These are phyloP conservation scores for Psilopogon haemacephalus DNA, from an alignment of 2,113 vertebrate genomes.

Conservation along the genomic window DNA sequence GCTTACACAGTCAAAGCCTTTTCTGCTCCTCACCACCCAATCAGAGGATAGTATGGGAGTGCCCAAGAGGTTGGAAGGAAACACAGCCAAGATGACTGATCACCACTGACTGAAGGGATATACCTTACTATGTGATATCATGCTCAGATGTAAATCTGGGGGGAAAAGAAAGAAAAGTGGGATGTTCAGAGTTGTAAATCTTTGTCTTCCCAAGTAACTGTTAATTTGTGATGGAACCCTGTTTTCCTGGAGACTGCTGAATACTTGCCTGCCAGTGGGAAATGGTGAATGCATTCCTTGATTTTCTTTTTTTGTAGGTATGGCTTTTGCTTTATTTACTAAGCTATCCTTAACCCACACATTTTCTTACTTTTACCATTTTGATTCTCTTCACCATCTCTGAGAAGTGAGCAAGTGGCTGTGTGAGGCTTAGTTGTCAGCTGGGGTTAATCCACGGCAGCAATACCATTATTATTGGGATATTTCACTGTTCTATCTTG, in stretches of 20 bases:
- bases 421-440: not conserved
- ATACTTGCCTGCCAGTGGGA: not conserved
- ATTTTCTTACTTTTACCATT: not conserved
- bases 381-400: not conserved
- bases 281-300: not conserved
- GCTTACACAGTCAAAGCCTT: not conserved
- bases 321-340: not conserved
- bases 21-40: not conserved
- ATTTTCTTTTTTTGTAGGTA: not conserved
- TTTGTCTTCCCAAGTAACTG: not conserved
- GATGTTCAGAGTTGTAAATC: not conserved
- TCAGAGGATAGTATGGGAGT: not conserved
- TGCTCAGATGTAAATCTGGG: not conserved
- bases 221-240: not conserved
- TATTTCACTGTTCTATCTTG: not conserved
- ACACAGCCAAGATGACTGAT: not conserved
- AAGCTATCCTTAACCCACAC: not conserved
- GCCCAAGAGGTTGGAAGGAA: not conserved
- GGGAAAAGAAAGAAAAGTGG: not conserved
- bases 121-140: not conserved
- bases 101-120: not conserved
- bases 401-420: not conserved
- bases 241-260: not conserved
- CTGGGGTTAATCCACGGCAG: not conserved
- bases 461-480: not conserved